Base-by-base conservation (phyloP, 2,797 vertebrate species). In the Hypotaenidia philippensis region DNA sequence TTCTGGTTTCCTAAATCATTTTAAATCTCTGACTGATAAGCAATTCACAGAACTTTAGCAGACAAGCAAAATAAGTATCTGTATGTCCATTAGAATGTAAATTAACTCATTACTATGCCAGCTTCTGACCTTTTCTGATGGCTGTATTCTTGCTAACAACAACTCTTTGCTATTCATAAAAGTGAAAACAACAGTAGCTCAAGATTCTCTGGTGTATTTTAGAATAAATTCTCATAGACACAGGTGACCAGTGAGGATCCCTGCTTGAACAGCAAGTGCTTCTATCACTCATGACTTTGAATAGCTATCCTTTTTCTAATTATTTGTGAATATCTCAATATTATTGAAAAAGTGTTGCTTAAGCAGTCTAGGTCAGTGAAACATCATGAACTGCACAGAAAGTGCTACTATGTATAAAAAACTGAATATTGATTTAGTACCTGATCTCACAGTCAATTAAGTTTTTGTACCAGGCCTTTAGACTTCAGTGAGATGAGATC, bases 11-110 rank as follows among this genome's bases (percentile, higher is more conserved):
- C 85, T 89, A 81, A 93, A 93, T 83, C 94, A 50, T 71, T 91
- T 96, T 92, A 91, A 91, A 80, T 70, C 68, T 95, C 83, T 91
- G 74, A 93, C 94, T 94, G 93, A 96, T 92, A 95, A 93, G 74
- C 83, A 96, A 92, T 96, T 94, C 68, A 90, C 47, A 91, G 84
- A 96, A 82, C 90, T 95, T 69, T 90, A 87, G 80, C 91, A 97
- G 44, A 47, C 59, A 92, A 80, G 41, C 32, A 96, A 95, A 97
- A 89, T 94, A 91, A 96, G 87, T 89, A 97, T 75, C 60, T 95
- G 52, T 91, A 79, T 94, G 89, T 84, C 95, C 74, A 95, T 93
- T 96, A 96, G 96, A 94, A 96, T 97, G 93, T 83, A 97, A 98
- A 98, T 97, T 79, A 96, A 85, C 83, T 97, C 94, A 97, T 97